Base-by-base conservation (phyloP, 64 coral and sea anemone species). In the Montipora foliosa region DNA sequence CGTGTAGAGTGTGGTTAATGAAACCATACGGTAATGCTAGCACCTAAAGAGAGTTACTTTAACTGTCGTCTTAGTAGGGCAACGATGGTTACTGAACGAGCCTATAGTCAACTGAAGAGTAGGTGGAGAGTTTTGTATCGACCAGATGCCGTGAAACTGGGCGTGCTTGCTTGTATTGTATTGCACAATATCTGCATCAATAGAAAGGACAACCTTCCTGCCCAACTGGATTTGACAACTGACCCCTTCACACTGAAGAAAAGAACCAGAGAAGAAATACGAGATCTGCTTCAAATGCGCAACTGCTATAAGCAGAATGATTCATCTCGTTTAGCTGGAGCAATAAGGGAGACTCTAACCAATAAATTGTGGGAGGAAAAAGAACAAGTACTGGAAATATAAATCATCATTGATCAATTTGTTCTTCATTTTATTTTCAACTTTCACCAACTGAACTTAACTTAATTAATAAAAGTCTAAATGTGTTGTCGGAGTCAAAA, bases 201-300 rank as follows among this genome's bases (percentile, higher is more conserved):
- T 10, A 55, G 5, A 60, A 76, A 61, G 20, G 90, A 92, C 6
- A 92, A 7, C 45, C 71, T 84, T 44, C 67, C 90, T 53, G 67
- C 79, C 16, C 80, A 92, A 24, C 59, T 84, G 67, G 90, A 92
- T 70, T n/a, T 92, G 8, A 57, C 79, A 92, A 57, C 74, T 76
- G 67, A 92, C 71, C 80, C 90, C 37, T 49, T 52, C 15, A 92
- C 90, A 75, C 11, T n/a, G 13, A 17, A 84, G 49, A 55, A 52
- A 73, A 49, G 79, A 11, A 48, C 46, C 60, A 73, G 90, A 44
- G 45, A 69, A 13, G 21, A 82, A 46, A 91, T 91, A 81, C 45
- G 62, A 46, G 29, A 83, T 22, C 20, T 91, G 79, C 55, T 91
- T 15, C 46, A 74, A 10, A 91, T 91, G 90, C 61, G 79, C 74